Percentiles rank a stretch among this genome's conserved stretches.
Evolutionary conservation across 2,888 invertebrate species (phyloP).

Genomic region (Geophilus truncorum): DNA sequence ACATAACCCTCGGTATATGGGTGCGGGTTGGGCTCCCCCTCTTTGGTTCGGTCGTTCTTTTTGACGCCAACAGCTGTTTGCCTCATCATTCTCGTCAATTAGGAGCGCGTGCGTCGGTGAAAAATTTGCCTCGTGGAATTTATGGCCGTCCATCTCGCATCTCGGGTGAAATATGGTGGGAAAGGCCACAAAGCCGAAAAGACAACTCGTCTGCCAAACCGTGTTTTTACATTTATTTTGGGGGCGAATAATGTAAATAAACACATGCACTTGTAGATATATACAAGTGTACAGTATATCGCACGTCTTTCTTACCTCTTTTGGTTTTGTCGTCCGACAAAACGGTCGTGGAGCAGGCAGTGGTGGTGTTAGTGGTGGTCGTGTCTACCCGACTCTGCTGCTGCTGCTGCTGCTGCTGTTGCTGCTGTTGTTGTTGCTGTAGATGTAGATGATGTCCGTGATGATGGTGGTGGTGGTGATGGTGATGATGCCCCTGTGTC

Average conservation of each 20-base stretch:
- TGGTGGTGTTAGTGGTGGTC: slow-evolving; percentile 14
- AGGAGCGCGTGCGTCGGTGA: not conserved
- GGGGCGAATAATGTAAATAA: not conserved
- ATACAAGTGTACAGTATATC: no score
- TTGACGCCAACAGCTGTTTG: not conserved
- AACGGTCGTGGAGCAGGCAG: slow-evolving; percentile 35
- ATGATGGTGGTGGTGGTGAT: not conserved
- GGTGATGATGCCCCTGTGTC: slow-evolving; percentile 35
- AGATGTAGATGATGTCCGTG: slow-evolving; percentile 34
- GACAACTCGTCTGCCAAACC: not conserved
- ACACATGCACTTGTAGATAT: no score
- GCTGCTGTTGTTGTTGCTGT: slow-evolving; percentile 32
- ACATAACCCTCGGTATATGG: not conserved
- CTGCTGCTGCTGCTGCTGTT: slow-evolving; percentile 35
- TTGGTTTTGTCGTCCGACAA: slow-evolving; percentile 30
- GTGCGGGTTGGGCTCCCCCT: not conserved
- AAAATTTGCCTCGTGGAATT: not conserved
- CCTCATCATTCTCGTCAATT: slow-evolving; percentile 2
- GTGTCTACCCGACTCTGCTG: not conserved
- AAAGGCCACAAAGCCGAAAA: not conserved
- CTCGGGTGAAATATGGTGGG: not conserved
- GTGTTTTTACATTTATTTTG: not conserved
- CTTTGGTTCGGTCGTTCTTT: not conserved
- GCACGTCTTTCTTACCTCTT: not conserved
- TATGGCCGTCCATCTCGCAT: not conserved